These are phyloP conservation scores for Leucoma salicis DNA, from an alignment of 2,888 invertebrate genomes.

Conservation along the genomic window DNA sequence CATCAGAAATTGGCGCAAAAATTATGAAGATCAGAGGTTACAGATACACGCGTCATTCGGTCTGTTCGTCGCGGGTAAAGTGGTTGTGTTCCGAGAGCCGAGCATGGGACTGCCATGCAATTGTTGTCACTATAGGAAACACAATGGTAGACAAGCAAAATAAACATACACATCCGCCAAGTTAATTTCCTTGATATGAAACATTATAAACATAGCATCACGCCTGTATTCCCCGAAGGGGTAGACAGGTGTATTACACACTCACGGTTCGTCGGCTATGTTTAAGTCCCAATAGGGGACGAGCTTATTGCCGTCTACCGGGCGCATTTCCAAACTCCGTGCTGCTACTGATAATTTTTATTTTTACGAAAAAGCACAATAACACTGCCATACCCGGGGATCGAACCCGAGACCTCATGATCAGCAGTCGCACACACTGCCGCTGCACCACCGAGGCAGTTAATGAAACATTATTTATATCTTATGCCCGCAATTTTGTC, in stretches of 20 bases:
- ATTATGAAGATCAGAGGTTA: slow-evolving; percentile 69
- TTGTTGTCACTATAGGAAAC: slow-evolving; percentile 68
- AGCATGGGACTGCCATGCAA: slow-evolving; percentile 60
- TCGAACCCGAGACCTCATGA: too few relatives aligned
- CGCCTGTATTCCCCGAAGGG: too few relatives aligned
- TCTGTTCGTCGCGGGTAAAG: slow-evolving; percentile 69
- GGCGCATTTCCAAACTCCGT: too few relatives aligned
- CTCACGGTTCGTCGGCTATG: too few relatives aligned
- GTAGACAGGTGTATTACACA: too few relatives aligned
- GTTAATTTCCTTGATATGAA: slow-evolving; percentile 29
- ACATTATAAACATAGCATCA: background rate
- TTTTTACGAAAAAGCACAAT: too few relatives aligned
- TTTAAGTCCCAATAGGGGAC: too few relatives aligned
- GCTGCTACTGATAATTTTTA: too few relatives aligned
- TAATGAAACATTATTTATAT: background rate
- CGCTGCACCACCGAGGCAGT: too few relatives aligned
- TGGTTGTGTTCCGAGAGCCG: slow-evolving; percentile 70
- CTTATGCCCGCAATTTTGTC: background rate
- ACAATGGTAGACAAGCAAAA: slow-evolving; percentile 65
- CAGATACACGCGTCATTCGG: slow-evolving; percentile 69
- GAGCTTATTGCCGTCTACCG: too few relatives aligned
- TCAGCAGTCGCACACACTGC: too few relatives aligned
- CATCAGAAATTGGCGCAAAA: slow-evolving; percentile 62
- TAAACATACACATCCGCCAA: slow-evolving; percentile 65
- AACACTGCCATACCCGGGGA: too few relatives aligned